Evolutionary conservation across 2,797 vertebrate genomes (phyloP), one percentile per base, ranked within the genome.

Genomic region (Tympanoctomys barrerae): DNA sequence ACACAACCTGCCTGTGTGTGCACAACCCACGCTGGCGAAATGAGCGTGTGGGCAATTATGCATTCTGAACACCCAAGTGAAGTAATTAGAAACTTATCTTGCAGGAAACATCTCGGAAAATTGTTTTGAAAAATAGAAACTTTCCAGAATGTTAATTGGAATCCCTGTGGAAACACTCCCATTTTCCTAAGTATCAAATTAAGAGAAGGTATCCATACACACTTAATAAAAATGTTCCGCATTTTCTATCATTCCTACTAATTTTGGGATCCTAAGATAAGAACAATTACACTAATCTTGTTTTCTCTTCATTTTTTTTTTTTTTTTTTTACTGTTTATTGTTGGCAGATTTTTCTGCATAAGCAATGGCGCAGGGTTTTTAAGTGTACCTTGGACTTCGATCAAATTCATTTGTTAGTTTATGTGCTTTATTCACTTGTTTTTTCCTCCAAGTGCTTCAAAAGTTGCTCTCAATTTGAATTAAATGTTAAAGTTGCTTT

Each of bases 401-500:
- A 68, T 82, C 22, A 83, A 68, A 68, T 83, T 85, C 18, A 87
- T 87, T 96, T 94, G 52, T 64, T 68, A 79, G 7, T 92, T 92
- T 73, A 59, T 19, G 5, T 64, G 4, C 6, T 88, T 91, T 81
- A 62, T 94, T 92, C 85, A 26, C 19, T 14, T 85, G 31, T 31
- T 64, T 54, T 77, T 82, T 66, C 36, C 5, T 7, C 4, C 16
- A 11, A 62, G 28, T 24, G 18, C 12, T 85, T 91, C 61, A 79
- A 73, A 91, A 89, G 11, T 90, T 94, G 87, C 59, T 61, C 52
- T 91, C 59, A 90, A 46, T 89, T 21, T 81, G 62, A 91, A 95
- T 78, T 75, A 68, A 80, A 78, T 66, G 28, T 71, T 33, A 84
- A 68, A 54, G 4, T 84, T 85, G 33, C 11, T 78, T 87, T 89